Base-by-base conservation (phyloP, 2,888 invertebrate species). In the Drosophila anomelani region DNA sequence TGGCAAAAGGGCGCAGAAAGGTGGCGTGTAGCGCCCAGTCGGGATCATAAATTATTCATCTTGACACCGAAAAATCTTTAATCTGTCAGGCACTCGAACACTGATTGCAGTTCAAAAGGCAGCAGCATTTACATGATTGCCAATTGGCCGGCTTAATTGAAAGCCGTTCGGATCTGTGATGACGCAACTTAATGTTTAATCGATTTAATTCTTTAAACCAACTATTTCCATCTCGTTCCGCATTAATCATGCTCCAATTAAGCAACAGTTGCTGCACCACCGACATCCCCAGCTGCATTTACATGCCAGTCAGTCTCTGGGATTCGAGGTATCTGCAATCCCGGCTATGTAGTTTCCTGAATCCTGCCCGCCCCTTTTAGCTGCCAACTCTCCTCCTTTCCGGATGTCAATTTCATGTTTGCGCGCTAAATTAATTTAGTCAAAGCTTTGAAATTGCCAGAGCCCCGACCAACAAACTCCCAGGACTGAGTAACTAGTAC, bases 361-460 rank as follows among this genome's bases (percentile, higher is more conserved):
- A 32, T 29, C 39, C 46, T 17, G 34, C 3, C 51, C 34, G 20
- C 20, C 51, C 51, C 51, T 20, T 20, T 51, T 51, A 15, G 3
- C 34, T 51, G 20, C 15, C 20, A 17, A 8, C 17, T 26, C 15
- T n/a, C 29, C 23, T 32, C 39, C 26, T 8, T 55, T 51, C 51
- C 20, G 60, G 54, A 55, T 78, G 80, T 75, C 89, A 78, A 78
- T 87, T 88, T 74, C 68, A 73, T 86, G 84, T 86, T 83, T 81
- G 84, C 75, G 75, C 77, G 86, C 77, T 78, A 81, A 87, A 89
- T 87, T 88, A 86, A 87, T 87, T 87, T 89, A 88, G 88, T 83
- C 80, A 80, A 76, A 75, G 84, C 85, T 80, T 81, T 76, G 76
- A 76, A 76, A 62, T 51, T 75, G 57, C 57, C 70, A 75, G 47